phyloP scores from a whole-genome alignment of 1,140 invertebrate genomes.

The Batillaria attramentaria region DNA sequence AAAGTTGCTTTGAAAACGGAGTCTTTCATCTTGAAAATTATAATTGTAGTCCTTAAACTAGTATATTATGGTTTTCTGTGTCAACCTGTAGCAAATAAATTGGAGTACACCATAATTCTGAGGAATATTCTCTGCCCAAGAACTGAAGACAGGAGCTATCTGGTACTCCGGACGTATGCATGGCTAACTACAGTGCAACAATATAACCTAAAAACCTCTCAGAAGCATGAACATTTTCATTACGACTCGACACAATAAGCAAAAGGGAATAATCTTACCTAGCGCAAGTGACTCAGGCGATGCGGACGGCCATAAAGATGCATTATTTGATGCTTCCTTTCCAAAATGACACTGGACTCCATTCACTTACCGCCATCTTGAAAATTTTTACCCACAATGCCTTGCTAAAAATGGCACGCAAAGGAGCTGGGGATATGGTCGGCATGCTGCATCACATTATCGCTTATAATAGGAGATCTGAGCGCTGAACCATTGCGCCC shows the following conservation, averaged over 20 bases:
- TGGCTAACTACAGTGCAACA: too few relatives aligned
- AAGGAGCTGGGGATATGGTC: conserved; percentile 24
- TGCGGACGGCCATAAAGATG: not conserved
- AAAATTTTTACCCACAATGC: conserved; percentile 36
- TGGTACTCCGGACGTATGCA: conserved; percentile 9
- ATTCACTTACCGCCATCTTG: conserved; percentile 41
- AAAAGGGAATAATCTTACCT: not conserved
- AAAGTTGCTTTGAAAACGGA: too few relatives aligned
- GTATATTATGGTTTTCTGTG: too few relatives aligned
- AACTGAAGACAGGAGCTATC: too few relatives aligned
- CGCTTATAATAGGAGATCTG: not conserved
- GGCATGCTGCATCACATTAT: conserved; percentile 34
- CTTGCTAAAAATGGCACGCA: conserved; percentile 23
- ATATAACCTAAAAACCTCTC: too few relatives aligned
- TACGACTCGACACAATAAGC: not conserved
- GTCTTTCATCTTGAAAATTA: too few relatives aligned
- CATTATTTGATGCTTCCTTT: conserved; percentile 27
- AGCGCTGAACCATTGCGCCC: too few relatives aligned
- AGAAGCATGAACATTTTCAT: not conserved
- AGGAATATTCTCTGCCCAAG: too few relatives aligned
- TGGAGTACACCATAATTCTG: too few relatives aligned
- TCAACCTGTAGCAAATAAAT: too few relatives aligned
- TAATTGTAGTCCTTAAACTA: too few relatives aligned
- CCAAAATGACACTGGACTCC: conserved; percentile 19
- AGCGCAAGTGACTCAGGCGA: not conserved